Evolutionary conservation across 2,113 vertebrate species (phyloP), one percentile per base, ranked within the genome.

Genomic region (Oreamnos americanus): DNA sequence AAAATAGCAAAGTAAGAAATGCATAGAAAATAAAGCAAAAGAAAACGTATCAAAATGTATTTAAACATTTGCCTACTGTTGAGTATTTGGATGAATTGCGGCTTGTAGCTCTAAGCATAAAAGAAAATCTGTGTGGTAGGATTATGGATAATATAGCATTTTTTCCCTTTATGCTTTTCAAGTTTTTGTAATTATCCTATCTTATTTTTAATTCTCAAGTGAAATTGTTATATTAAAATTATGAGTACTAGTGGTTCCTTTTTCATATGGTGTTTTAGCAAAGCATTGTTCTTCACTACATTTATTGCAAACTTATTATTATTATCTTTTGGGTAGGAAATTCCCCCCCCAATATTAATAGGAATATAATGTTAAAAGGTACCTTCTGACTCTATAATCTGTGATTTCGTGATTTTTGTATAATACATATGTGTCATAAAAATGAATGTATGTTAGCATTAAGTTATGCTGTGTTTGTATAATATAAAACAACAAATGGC

Each of bases 141-240:
- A 74, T 64, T 74, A 55, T 55, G 74, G 7, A 6, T 49, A 49
- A 1, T 11, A 36, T 33, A 58, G n/a, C 51, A 3, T 58, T 93
- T 93, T 36, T 64, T 15, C 17, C 16, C 25, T 67, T 81, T 21
- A 39, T 78, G 23, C 14, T 94, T 74, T 91, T 19, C 9, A n/a
- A 64, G 64, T 49, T 88, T 94, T 83, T 76, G 19, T 94, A 62
- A 78, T 84, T 36, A 45, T 23, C 55, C 6, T 11, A 6, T 83
- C 62, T 90, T 53, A 64, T n/a, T 95, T 71, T 87, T 95, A 88
- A 88, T 51, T 88, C 83, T 60, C 85, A 94, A 93, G 57, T 60
- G 60, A 94, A 93, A 81, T 76, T 93, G 3, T 47, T 79, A 14
- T 23, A 26, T 81, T 64, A 64, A 81, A 53, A 16, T 81, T 91